A percentile compares a stretch with the other conserved stretches of the same genome.
These are phyloP conservation scores for Micromussa lordhowensis DNA, from an alignment of 92 coral and sea anemone species.

Conservation along the genomic window DNA sequence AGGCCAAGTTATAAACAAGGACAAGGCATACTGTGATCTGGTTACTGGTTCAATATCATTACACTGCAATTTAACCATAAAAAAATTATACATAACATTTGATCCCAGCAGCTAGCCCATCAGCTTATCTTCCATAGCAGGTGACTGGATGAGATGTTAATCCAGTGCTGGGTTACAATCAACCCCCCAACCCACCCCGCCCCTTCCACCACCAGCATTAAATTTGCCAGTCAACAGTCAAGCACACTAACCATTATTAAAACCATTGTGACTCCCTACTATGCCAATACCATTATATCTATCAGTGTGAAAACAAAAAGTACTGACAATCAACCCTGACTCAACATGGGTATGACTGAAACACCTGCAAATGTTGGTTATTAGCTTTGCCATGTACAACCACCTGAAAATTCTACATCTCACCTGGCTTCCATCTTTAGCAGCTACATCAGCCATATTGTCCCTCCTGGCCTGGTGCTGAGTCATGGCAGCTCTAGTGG, in stretches of 20 bases:
- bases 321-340: background rate
- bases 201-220: no score
- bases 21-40: background rate
- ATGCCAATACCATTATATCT: no score
- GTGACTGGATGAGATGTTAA: no score
- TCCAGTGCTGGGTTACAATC: no score
- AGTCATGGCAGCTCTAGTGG: conserved; percentile 97
- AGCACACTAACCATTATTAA: no score
- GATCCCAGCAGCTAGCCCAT: no score
- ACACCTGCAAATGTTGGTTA: background rate
- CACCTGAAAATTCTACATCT: background rate
- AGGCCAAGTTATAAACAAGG: background rate
- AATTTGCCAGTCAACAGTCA: no score
- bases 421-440: conserved; percentile 99
- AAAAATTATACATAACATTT: no score
- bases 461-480: conserved; percentile 99
- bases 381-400: background rate
- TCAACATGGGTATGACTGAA: background rate
- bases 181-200: no score
- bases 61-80: no score
- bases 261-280: no score
- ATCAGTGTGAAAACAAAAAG: background rate
- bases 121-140: no score
- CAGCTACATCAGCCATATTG: conserved; percentile 99
- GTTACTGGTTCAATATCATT: background rate